Evolutionary conservation across 2,113 vertebrate species (phyloP), one percentile per base, ranked within the genome.

Genomic region (Cavia porcellus): DNA sequence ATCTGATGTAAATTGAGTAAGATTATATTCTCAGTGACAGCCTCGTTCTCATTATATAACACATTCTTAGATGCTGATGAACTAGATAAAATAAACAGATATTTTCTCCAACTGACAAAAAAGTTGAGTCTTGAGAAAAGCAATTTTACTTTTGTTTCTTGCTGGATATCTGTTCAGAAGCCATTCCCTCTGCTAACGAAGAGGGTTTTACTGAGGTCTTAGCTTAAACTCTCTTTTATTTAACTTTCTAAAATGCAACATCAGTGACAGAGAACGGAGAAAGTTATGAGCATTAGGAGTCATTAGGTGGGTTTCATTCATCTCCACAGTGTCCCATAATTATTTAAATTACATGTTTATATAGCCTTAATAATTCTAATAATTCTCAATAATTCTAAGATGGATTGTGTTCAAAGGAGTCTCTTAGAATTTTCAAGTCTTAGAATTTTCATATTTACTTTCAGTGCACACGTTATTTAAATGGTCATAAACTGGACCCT

Each of bases 331-430:
- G 97, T 96, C 96, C 95, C 79, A 55, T 98, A 98, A 98, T 98
- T 98, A 98, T 98, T 98, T 96, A 98, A 98, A 97, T 98, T 97
- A 98, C 98, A 97, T 98, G 88, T 95, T 98, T 98, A 95, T 96
- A 96, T 80, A 98, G 97, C 87, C 96, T 24, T 32, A 97, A 70
- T 38, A n/a, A 70, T 35, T n/a, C 66, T 70, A 25, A 25, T 62
- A 62, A 28, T 62, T 62, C 1, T 62, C 28, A 62, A 28, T 28
- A 62, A 62, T 62, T 28, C 25, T 28, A n/a, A 70, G 68, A n/a
- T n/a, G 68, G 19, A 70, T 19, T 20, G 17, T 70, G 68, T 32
- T 70, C 20, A 70, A 70, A 70, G 15, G 68, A 38, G 35, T 38
- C 68, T 20, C 38, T 70, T 70, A n/a, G 66, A 19, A 70, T n/a